Evolutionary conservation across 2,888 invertebrate genomes (phyloP), one percentile per base, ranked within the genome.

Genomic region (Drosophila melanosoma): DNA sequence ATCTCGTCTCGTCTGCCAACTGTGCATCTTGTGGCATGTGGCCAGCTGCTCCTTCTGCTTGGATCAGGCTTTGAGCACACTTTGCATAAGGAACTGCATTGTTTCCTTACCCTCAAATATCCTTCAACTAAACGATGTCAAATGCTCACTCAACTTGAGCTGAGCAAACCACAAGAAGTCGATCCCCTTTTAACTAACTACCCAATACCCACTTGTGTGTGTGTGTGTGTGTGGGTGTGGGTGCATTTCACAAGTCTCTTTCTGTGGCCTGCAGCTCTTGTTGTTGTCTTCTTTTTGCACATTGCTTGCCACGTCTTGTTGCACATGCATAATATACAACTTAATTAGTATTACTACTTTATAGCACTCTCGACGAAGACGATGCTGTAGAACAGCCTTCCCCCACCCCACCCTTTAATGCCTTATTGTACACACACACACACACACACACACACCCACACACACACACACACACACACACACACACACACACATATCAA

Each of bases 341-440:
- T 89, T 85, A 85, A 89, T 85, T 85, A 85, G 89, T 89, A 89
- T 87, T 85, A 87, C 87, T 89, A 87, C 89, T 89, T 87, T 85
- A 85, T 89, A 61, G 85, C 85, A 87, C 89, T 78, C 87, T 70
- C 62, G 77, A 75, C 71, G 70, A 67, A 32, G 76, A 68, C 33
- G 76, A 33, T 23, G 58, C 69, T 51, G 54, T 45, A 12, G 42
- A 17, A 51, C 20, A 26, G 1, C 49, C 33, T 32, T 15, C 38
- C 10, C 45, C n/a, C 42, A 20, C 52, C 12, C 38, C 38, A 32
- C 36, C 17, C 17, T 17, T 53, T 36, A 36, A 53, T 36, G 29
- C 54, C 52, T 52, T 52, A n/a, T 20, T 32, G 32, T 6, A 32
- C 59, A 42, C 45, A 45, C 36, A 36, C 5, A 33, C 23, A 42